These are phyloP conservation scores for Sebastes iracundus DNA, from an alignment of 2,797 vertebrate species.

Conservation along the genomic window DNA sequence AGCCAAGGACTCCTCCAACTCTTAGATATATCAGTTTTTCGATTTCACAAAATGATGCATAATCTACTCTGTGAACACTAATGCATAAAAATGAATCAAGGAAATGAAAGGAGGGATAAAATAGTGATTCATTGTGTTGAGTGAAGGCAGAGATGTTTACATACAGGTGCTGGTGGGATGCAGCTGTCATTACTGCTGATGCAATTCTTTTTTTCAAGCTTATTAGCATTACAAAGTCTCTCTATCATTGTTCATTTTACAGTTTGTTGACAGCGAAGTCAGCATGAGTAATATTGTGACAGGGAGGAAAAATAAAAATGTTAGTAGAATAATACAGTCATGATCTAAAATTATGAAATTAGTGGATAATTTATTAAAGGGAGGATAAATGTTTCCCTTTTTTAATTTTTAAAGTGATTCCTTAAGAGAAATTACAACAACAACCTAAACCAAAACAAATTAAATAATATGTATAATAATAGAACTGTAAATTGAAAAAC, in stretches of 20 bases:
- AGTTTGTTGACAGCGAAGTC: not conserved
- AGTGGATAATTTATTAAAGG: not conserved
- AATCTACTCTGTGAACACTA: not conserved
- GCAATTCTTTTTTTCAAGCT: not conserved
- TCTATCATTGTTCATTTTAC: not conserved
- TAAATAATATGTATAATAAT: no score
- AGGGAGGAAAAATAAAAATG: not conserved
- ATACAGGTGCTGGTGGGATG: conserved; percentile 40
- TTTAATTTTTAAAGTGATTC: no score
- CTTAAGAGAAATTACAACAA: no score
- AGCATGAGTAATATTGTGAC: not conserved
- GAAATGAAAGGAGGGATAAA: not conserved
- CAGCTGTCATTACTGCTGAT: conserved; percentile 19
- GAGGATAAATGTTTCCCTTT: not conserved
- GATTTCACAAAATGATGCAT: not conserved
- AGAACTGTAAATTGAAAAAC: no score
- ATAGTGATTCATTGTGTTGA: not conserved
- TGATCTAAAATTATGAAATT: not conserved
- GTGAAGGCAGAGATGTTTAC: conserved; percentile 32
- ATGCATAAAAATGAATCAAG: not conserved
- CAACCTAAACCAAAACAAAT: no score
- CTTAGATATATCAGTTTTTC: not conserved
- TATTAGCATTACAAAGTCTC: conserved; percentile 3
- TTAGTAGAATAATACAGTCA: not conserved
- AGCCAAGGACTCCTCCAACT: not conserved